Conservation (phyloP, 2,888 invertebrate genomes). For the Emesis russula region DNA sequence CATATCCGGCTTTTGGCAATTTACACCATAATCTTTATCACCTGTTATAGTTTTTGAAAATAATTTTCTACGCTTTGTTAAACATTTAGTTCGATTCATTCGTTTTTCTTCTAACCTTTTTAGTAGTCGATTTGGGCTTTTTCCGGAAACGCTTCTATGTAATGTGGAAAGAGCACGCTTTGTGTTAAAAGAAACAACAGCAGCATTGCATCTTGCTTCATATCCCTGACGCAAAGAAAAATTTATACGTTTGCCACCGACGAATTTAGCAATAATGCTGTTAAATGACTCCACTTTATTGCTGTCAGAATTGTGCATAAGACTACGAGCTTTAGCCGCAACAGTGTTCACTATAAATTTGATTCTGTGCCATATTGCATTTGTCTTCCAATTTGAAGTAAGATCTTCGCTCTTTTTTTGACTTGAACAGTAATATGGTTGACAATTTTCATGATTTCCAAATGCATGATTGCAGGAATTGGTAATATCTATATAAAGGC, state of each 20-base stretch:
- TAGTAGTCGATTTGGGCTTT: too few relatives aligned
- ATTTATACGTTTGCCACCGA: conserved; percentile 80
- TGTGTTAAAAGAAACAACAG: too few relatives aligned
- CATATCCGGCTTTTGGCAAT: too few relatives aligned
- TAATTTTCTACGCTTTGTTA: too few relatives aligned
- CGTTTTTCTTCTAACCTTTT: conserved; percentile 26
- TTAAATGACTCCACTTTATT: conserved; percentile 64
- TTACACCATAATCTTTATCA: too few relatives aligned
- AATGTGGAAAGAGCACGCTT: too few relatives aligned
- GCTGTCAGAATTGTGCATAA: conserved; percentile 60
- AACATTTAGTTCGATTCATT: too few relatives aligned
- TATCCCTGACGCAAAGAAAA: conserved; percentile 57
- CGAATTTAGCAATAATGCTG: conserved; percentile 69
- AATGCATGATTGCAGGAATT: conserved; percentile 15
- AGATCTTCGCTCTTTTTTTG: background rate
- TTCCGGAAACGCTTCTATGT: too few relatives aligned
- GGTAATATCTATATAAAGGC: conserved; percentile 6
- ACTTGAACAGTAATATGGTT: conserved; percentile 11
- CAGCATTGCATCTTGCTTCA: conserved; percentile 45
- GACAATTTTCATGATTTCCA: conserved; percentile 20
- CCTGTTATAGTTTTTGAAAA: too few relatives aligned
- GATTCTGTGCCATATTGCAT: conserved; percentile 47
- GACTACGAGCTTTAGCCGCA: conserved; percentile 53
- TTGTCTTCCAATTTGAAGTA: conserved; percentile 28
- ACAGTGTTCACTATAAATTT: conserved; percentile 38